phyloP scores from a whole-genome alignment of 2,797 vertebrate genomes.

The Ciconia nigra region DNA sequence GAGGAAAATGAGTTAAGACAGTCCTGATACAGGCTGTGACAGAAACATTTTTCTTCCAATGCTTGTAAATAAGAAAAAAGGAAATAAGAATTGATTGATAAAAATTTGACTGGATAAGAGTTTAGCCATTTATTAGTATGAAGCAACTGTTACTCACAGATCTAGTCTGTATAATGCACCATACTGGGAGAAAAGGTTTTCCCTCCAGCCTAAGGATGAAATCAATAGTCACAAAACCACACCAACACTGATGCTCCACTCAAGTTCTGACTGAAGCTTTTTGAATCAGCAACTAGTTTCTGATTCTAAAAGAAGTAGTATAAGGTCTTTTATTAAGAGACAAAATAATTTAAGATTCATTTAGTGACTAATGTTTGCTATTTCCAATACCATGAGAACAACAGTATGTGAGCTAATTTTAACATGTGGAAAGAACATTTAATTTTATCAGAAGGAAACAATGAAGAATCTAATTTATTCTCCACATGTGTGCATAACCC shows the following conservation, averaged over 20 bases:
- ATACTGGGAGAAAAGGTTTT: not conserved
- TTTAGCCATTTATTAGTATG: not conserved
- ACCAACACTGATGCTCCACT: not conserved
- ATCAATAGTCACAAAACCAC: not conserved
- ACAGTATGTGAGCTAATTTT: constrained; percentile 4
- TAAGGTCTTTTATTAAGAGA: not conserved
- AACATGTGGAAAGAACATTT: constrained; percentile 50
- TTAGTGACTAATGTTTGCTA: not conserved
- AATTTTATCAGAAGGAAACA: constrained; percentile 66
- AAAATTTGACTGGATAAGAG: not conserved
- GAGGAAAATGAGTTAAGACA: not conserved
- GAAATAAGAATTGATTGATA: not conserved
- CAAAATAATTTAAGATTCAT: not conserved
- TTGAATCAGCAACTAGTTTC: not conserved
- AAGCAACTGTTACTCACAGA: not conserved
- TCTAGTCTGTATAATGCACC: not conserved
- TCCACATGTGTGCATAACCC: constrained; percentile 41
- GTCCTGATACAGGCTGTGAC: not conserved
- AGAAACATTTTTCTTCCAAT: constrained; percentile 20
- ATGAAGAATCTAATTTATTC: constrained; percentile 37
- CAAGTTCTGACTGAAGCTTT: not conserved
- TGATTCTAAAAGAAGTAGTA: not conserved
- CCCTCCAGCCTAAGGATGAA: not conserved
- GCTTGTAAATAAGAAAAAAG: not conserved
- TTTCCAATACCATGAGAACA: constrained; percentile 22